phyloP scores from a whole-genome alignment of 2,797 vertebrate genomes.

The Amblyopsis hoosieri region DNA sequence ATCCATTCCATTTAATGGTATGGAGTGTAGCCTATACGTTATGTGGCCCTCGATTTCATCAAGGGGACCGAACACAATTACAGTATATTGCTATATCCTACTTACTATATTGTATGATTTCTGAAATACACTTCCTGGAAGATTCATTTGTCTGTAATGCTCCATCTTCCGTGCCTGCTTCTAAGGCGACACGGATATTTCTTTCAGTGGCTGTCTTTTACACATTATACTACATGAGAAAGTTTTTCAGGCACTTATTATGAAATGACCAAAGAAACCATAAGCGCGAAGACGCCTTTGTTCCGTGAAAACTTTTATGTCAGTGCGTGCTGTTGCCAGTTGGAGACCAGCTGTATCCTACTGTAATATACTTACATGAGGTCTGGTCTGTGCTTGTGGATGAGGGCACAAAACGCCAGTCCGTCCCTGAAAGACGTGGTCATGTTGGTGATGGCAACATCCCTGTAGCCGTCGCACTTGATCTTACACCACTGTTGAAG shows the following conservation, averaged over 20 bases:
- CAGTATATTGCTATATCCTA: too few relatives aligned
- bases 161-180: neutral
- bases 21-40: too few relatives aligned
- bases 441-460: constrained; percentile 94
- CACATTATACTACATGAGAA: too few relatives aligned
- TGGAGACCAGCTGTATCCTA: neutral
- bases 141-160: neutral
- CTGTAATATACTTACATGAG: constrained; percentile 83
- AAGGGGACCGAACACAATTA: too few relatives aligned
- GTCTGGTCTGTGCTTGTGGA: constrained; percentile 93
- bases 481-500: constrained; percentile 94
- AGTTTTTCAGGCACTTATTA: neutral
- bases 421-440: constrained; percentile 97
- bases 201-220: too few relatives aligned
- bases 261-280: neutral
- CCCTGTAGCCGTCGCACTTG: constrained; percentile 89
- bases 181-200: too few relatives aligned
- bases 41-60: too few relatives aligned
- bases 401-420: constrained; percentile 94
- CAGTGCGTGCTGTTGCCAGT: neutral
- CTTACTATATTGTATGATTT: too few relatives aligned
- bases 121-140: too few relatives aligned
- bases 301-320: neutral
- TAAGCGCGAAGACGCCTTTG: neutral
- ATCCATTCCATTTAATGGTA: too few relatives aligned